Conservation (phyloP, 2,113 vertebrate species). For the Acinonyx jubatus region DNA sequence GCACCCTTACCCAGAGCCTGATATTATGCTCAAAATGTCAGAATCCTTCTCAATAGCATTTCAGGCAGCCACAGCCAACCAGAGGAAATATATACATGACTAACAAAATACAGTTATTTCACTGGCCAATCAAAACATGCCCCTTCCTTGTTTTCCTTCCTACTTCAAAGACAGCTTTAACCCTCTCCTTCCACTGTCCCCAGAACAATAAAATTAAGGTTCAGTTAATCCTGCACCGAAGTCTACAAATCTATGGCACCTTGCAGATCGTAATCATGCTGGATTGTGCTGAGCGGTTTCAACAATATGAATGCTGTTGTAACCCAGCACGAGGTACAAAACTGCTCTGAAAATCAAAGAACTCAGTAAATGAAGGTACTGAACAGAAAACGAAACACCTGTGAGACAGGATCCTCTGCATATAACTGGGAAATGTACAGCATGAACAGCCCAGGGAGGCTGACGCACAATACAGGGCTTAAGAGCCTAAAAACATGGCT, state of each 20-base stretch:
- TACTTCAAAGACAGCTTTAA: slow-evolving; percentile 29
- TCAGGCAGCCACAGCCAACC: neutral
- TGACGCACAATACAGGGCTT: neutral
- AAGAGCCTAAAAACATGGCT: neutral
- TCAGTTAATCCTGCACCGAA: slow-evolving; percentile 5
- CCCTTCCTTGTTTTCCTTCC: neutral
- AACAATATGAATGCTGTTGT: slow-evolving; percentile 56
- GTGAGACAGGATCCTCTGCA: neutral
- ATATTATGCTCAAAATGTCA: neutral
- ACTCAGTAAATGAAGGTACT: slow-evolving; percentile 45
- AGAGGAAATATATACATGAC: neutral
- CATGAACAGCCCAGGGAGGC: neutral
- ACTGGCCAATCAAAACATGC: slow-evolving; percentile 1
- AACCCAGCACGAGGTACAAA: neutral
- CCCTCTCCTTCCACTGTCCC: neutral
- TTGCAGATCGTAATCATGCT: neutral
- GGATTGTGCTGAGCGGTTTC: slow-evolving; percentile 39
- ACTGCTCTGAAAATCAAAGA: slow-evolving; percentile 57
- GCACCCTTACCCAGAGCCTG: neutral
- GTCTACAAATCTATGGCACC: slow-evolving; percentile 35
- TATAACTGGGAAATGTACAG: neutral
- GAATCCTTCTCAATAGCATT: neutral
- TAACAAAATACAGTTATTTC: slow-evolving; percentile 27
- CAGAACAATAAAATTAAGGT: slow-evolving; percentile 44
- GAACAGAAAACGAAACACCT: slow-evolving; percentile 45